Conservation (phyloP, 2,797 vertebrate species). For the Typhlichthys eigenmanni region DNA sequence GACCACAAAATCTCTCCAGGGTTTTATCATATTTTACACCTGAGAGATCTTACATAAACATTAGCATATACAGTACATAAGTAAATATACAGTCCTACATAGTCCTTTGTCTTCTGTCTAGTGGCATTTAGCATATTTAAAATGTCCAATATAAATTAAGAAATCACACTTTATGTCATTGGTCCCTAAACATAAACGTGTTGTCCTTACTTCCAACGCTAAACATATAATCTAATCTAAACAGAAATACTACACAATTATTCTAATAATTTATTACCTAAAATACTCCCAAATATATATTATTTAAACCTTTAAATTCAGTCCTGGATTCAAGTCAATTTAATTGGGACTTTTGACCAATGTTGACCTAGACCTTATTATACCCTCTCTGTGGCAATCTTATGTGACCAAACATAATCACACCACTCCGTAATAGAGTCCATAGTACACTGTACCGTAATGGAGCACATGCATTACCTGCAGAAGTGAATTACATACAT, state of each 20-base stretch:
- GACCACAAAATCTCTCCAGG: slow-evolving; percentile 44
- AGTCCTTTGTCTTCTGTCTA: slow-evolving; percentile 40
- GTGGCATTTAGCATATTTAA: slow-evolving; percentile 36
- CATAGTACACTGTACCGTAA: too few relatives aligned
- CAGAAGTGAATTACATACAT: too few relatives aligned
- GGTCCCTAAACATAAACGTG: slow-evolving; percentile 66
- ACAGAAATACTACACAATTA: slow-evolving; percentile 37
- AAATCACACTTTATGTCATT: slow-evolving; percentile 52
- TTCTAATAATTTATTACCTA: background rate
- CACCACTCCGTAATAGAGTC: too few relatives aligned
- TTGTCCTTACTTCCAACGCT: slow-evolving; percentile 11
- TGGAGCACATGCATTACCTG: too few relatives aligned
- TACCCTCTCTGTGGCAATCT: too few relatives aligned
- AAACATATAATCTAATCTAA: slow-evolving; percentile 36
- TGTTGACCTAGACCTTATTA: too few relatives aligned
- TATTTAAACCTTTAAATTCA: slow-evolving; percentile 36
- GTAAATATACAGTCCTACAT: slow-evolving; percentile 13
- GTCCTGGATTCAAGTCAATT: slow-evolving; percentile 53
- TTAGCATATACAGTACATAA: slow-evolving; percentile 47
- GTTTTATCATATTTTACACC: slow-evolving; percentile 53
- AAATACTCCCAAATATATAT: slow-evolving; percentile 38
- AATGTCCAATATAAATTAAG: slow-evolving; percentile 45
- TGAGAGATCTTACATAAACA: slow-evolving; percentile 59
- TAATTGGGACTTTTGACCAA: slow-evolving; percentile 30
- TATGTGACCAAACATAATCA: too few relatives aligned